Evolutionary conservation across 2,888 invertebrate genomes (phyloP), one percentile per base, ranked within the genome.

Genomic region (Dynastes grantii): DNA sequence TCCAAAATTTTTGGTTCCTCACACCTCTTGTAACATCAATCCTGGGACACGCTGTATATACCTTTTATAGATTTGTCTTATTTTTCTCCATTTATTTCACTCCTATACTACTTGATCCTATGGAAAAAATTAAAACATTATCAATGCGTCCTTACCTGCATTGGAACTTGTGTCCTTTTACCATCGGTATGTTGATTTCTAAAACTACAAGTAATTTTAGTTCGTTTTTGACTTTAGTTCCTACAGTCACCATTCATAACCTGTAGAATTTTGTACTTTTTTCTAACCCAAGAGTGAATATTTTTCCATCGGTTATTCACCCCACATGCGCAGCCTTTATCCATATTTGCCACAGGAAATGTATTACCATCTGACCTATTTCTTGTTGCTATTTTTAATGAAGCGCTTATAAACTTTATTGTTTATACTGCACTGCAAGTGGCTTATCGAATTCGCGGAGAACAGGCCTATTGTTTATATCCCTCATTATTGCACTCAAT

Each of bases 321-420:
- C 71, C 32, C 55, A 55, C 37, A 71, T 55, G 32, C 51, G 45
- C 27, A 67, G 29, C 29, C 55, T 53, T 71, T 55, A 58, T 71
- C 55, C 58, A 29, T 71, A 55, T 71, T 55, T 32, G 71, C 37
- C 53, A 53, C 71, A 71, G 55, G 58, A 71, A 71, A 71, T 49
- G 22, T 55, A 55, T 11, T 71, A 71, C 53, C 71, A 71, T 71
- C 37, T 71, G 71, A 71, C 71, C 71, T 71, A 71, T 71, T 71
- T 71, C 71, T 71, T 71, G 71, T 55, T 71, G 32, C 71, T 71
- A 71, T 71, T 55, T 71, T 71, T 71, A 71, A 71, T 71, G n/a
- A 55, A 37, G 55, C 32, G 16, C 6, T 53, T 55, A n/a, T 32
- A 37, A 53, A n/a, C 22, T 55, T 71, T 37, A 71, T 71, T 37